These are phyloP conservation scores for Ornithoptera priamus DNA, from an alignment of 2,888 invertebrate genomes.

Conservation along the genomic window DNA sequence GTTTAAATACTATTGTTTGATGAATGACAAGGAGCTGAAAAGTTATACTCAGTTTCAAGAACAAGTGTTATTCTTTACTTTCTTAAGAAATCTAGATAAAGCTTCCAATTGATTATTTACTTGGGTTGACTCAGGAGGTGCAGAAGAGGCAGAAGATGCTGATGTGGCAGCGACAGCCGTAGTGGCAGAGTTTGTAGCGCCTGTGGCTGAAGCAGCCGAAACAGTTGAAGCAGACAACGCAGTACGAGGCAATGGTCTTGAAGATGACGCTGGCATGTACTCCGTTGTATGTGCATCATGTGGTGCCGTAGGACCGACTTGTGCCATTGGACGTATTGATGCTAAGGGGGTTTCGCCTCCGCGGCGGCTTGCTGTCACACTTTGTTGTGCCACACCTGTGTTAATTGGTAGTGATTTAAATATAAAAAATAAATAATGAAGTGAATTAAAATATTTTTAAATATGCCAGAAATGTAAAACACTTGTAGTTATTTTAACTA, in stretches of 20 bases:
- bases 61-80: no score
- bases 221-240: conserved; percentile 83
- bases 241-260: conserved; percentile 81
- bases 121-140: conserved; percentile 72
- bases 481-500: no score
- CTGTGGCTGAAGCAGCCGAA: conserved; percentile 80
- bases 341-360: conserved; percentile 91
- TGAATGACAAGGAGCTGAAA: neutral
- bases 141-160: conserved; percentile 76
- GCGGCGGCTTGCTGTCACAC: conserved; percentile 81
- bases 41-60: neutral
- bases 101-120: conserved; percentile 31
- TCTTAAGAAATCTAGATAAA: neutral
- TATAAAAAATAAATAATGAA: no score
- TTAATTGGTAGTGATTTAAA: no score
- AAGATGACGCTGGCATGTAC: conserved; percentile 92
- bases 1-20: no score
- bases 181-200: conserved; percentile 44
- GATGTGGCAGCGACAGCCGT: conserved; percentile 85
- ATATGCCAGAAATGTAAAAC: no score
- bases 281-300: conserved; percentile 83
- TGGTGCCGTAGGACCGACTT: conserved; percentile 89
- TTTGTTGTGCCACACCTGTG: conserved; percentile 69
- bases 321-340: conserved; percentile 94
- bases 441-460: no score